Base-by-base conservation (phyloP, 53 echinoderm and acorn worm species). In the Patiria pectinifera region DNA sequence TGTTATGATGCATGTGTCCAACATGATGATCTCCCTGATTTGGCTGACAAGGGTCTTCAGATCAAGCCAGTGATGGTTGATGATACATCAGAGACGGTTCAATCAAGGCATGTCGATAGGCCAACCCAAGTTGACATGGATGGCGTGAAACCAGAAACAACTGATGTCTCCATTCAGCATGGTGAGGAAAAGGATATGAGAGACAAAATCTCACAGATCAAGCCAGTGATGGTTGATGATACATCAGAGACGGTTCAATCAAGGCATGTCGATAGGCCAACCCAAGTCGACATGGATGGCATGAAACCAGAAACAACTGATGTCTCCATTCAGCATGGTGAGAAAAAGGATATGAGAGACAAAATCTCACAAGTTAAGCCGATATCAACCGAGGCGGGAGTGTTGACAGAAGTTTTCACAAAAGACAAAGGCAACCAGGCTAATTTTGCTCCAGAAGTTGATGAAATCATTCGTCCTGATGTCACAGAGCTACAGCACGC, bases 71-170 rank as follows among this genome's bases (percentile, higher is more conserved):
- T 63, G 44, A 85, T 80, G 82, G 61, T 80, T 21, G 86, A 89
- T 45, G 79, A 85, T 24, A 35, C 85, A 78, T 92, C 89, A 2
- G 89, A 89, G 61, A 82, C 90, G 11, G 59, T 25, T 43, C 59
- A 72, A 25, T 58, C 78, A 81, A 53, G 48, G 23, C 70, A 45
- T 16, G 47, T 24, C 14, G 80, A 89, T 80, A 84, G 83, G 26
- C 92, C 92, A 24, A 92, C 92, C 18, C 94, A 94, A 92, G 92
- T 74, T 22, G 74, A 62, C 22, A 79, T 92, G 11, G 79, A 62
- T 18, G 62, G 14, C n/a, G 6, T 4, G 47, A 85, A 89, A 48
- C 69, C 92, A 80, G 21, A 25, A 35, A 87, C 83, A 5, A 82
- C 11, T 71, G 91, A 91, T 91, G 82, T 76, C 49, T 83, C 94